phyloP scores from a whole-genome alignment of 2,888 invertebrate genomes.

The Drosophila anceps region DNA sequence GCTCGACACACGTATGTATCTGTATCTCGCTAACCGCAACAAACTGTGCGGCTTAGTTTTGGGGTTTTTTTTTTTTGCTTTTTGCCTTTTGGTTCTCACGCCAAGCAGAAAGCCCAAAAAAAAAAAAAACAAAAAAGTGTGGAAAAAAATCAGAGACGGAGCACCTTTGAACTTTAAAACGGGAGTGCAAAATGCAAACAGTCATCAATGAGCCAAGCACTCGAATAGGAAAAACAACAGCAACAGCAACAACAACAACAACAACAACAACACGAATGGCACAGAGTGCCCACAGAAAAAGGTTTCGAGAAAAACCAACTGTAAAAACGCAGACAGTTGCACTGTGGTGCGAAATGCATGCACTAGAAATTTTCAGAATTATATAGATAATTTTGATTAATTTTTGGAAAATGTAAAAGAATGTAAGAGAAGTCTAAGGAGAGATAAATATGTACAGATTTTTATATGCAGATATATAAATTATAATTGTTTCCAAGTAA shows the following conservation, averaged over 20 bases:
- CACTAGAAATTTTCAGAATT: background rate
- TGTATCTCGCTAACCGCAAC: slow-evolving; percentile 17
- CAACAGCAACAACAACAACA: slow-evolving; percentile 14
- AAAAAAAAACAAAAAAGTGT: slow-evolving; percentile 9
- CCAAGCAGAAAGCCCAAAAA: slow-evolving; percentile 33
- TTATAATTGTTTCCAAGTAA: too few species aligned
- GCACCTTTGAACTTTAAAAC: slow-evolving; percentile 78
- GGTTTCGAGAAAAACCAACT: slow-evolving; percentile 66
- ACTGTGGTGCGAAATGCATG: slow-evolving; percentile 47
- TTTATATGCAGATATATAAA: background rate
- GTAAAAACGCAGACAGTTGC: slow-evolving; percentile 57
- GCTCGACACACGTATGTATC: background rate
- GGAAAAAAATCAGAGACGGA: slow-evolving; percentile 15
- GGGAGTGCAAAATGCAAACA: slow-evolving; percentile 78
- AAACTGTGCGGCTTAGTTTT: slow-evolving; percentile 27
- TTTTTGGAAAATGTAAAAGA: background rate
- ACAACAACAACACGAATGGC: slow-evolving; percentile 21
- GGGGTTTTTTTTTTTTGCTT: slow-evolving; percentile 29
- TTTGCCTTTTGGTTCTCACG: slow-evolving; percentile 65
- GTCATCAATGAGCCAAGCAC: slow-evolving; percentile 62
- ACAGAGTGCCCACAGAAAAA: slow-evolving; percentile 50
- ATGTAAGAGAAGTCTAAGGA: background rate
- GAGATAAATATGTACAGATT: too few species aligned
- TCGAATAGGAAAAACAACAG: slow-evolving; percentile 35
- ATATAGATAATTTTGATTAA: background rate